Base-by-base conservation (phyloP, 2,888 invertebrate genomes). In the Prosopocoilus inquinatus region DNA sequence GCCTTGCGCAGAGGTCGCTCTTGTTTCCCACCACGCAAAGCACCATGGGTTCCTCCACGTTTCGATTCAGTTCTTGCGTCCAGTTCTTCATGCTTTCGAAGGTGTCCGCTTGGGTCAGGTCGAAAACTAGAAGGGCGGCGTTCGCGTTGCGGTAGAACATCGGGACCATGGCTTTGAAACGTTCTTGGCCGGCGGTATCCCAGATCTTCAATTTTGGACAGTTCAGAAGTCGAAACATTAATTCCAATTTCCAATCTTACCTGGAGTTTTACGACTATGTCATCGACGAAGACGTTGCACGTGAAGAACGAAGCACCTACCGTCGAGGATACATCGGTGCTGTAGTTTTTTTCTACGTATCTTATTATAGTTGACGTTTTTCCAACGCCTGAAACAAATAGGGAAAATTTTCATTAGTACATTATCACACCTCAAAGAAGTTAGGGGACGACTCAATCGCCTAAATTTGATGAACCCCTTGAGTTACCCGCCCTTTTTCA, bases 121-220 rank as follows among this genome's bases (percentile, higher is more conserved):
- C 95, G 72, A 89, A 96, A 0, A 94, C 88, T 46, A 95, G 78
- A 47, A 95, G 81, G 0, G 95, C 95, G 0, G 92, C 94, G 74
- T 93, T 94, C 0, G 94, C 90, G 71, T 93, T 94, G 49, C 95
- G 81, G 73, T 96, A 96, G 74, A 95, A 96, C 92, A 95, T 93
- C 5, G 96, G 95, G 0, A 94, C 93, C 88, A 96, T 94, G 0
- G 95, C 89, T 57, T 90, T 83, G 74, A 94, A 96, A 47, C 92
- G 75, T 75, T 93, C 93, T 72, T 93, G 91, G 0, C 93, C 93
- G 0, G 93, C 92, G 0, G 93, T 93, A 75, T 93, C 93, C 93
- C 93, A 93, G 2, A 93, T 87, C 86, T 91, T 28, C 20, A 3
- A 3, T 28, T 28, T 28, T 15, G 1, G 39, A 34, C 41, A 36